Base-by-base conservation (phyloP, 1,140 invertebrate genomes). In the Piezodorus guildinii region DNA sequence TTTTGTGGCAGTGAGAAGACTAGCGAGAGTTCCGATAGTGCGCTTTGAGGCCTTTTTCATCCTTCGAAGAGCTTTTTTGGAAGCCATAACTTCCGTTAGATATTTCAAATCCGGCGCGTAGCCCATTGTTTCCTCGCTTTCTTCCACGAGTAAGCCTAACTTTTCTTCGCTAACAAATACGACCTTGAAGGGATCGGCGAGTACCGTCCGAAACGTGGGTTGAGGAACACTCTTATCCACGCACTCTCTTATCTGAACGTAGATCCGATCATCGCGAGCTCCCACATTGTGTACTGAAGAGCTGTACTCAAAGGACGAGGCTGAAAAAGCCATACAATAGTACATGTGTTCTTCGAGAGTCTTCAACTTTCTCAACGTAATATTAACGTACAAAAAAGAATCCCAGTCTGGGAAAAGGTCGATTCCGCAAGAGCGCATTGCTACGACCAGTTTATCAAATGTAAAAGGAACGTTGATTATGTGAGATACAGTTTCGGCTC, bases 371-470 rank as follows among this genome's bases (percentile, higher is more conserved):
- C 15, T 56, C 15, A 56, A 5, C 15, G 52, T 17, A 16, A 16
- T 23, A 56, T 21, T 23, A 56, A 25, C 15, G 21, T 56, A 56
- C 23, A 56, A 25, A 23, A 56, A 56, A 10, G 52, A 23, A 23
- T 56, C 52, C 52, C 52, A 56, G 2, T 56, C 52, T 8, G 52
- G 52, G 15, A 56, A 56, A 25, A 56, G 19, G 17, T 56, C 52
- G 14, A 56, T 23, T 19, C 23, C 23, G 12, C 52, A 56, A 3
- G 19, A 8, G 17, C 19, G 19, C 52, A 56, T 56, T 25, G 9
- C 21, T 23, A 25, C 23, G 4, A 56, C 52, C 3, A 56, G 23
- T 4, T 56, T 23, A 3, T 23, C 23, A 21, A 16, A 23, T 19
- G 46, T 6, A 56, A 23, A 56, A 23, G 17, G 19, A 25, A 56